A percentile compares a stretch with the other conserved stretches of the same genome.
Evolutionary conservation across 2,113 vertebrate species (phyloP).

Genomic region (Sphyrna mokarran): DNA sequence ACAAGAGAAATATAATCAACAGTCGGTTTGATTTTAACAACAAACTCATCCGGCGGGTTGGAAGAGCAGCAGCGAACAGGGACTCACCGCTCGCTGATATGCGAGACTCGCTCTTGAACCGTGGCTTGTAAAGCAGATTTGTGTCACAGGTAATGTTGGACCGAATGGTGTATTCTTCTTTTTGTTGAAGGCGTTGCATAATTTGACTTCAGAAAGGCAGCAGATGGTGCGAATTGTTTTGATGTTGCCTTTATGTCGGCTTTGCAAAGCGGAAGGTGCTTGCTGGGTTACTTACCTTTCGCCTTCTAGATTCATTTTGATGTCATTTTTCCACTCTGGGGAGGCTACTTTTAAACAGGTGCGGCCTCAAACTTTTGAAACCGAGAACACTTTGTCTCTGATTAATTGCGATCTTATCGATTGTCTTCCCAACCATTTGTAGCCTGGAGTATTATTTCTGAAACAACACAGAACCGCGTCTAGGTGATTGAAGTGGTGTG

Average conservation of each 20-base stretch:
- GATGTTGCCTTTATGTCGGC: not conserved
- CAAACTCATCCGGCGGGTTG: not conserved
- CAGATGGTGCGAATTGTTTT: not conserved
- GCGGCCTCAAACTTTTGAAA: not conserved
- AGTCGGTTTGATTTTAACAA: not conserved
- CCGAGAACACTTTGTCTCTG: not conserved
- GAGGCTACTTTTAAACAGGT: not conserved
- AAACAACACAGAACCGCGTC: not conserved
- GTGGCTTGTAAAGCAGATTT: slow-evolving; percentile 27
- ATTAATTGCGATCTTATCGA: not conserved
- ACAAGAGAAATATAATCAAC: not conserved
- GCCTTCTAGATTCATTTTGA: not conserved
- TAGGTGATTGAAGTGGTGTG: not conserved
- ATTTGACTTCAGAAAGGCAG: not conserved
- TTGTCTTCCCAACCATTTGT: not conserved
- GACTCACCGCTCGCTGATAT: not conserved
- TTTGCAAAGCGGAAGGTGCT: not conserved
- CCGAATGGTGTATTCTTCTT: not conserved
- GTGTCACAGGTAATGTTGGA: slow-evolving; percentile 24
- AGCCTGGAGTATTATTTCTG: not conserved
- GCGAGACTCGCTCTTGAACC: not conserved
- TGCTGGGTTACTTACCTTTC: not conserved
- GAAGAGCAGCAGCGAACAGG: not conserved
- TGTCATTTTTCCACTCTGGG: not conserved
- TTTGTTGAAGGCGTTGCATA: not conserved